Percentiles rank a stretch among this genome's conserved stretches.
These are phyloP conservation scores for Platypus cylindrus DNA, from an alignment of 2,888 invertebrate species.

Conservation along the genomic window DNA sequence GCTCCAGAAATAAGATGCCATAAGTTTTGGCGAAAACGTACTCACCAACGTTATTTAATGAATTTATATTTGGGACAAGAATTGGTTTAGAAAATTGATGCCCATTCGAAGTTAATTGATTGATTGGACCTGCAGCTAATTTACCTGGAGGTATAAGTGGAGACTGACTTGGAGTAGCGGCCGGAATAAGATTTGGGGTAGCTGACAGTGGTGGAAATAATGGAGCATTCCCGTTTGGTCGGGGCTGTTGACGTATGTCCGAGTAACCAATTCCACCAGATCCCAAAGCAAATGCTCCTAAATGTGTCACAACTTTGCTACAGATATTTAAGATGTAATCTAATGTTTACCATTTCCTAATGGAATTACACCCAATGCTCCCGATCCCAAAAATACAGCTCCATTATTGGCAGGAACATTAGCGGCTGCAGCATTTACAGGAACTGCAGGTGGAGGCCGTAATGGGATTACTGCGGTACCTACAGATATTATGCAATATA, in stretches of 20 bases:
- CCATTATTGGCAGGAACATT: constrained; percentile 24
- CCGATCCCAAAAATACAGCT: constrained; percentile 30
- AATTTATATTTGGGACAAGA: constrained; percentile 4
- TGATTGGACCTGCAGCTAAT: no score
- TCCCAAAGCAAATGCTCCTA: constrained; percentile 29
- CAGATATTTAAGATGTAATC: no score
- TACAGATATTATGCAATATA: constrained; percentile 4
- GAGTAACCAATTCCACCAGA: constrained; percentile 32
- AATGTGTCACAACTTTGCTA: background rate
- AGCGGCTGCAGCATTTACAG: constrained; percentile 25
- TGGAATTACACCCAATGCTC: constrained; percentile 29
- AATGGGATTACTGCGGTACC: constrained; percentile 23
- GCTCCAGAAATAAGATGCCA: no score
- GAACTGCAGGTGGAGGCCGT: constrained; percentile 25
- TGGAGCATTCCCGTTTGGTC: constrained; percentile 22
- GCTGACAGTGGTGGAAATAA: constrained; percentile 24
- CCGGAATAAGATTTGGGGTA: constrained; percentile 25
- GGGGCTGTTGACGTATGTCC: constrained; percentile 21
- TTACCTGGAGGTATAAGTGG: constrained; percentile 7
- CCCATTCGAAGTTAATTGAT: constrained; percentile 6
- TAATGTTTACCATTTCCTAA: constrained; percentile 28
- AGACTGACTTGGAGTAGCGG: constrained; percentile 19
- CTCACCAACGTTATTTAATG: no score
- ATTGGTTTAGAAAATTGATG: constrained; percentile 7
- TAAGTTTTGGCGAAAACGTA: no score